These are phyloP conservation scores for Ectropis grisescens DNA, from an alignment of 1,140 invertebrate species.

Conservation along the genomic window DNA sequence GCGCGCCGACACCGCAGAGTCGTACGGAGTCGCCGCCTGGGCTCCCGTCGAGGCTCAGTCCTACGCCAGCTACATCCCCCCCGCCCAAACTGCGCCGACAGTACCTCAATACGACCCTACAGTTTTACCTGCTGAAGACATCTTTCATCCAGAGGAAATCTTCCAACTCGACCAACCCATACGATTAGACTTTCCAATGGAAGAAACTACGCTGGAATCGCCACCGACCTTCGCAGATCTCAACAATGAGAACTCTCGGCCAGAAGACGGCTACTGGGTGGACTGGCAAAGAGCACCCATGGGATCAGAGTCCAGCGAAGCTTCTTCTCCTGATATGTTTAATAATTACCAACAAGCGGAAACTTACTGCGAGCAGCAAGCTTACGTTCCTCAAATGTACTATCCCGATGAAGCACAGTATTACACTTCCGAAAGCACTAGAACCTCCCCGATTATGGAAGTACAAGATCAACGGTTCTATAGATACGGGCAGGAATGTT, in stretches of 20 bases:
- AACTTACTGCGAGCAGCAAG: slow-evolving; percentile 44
- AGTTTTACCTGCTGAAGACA: slow-evolving; percentile 72
- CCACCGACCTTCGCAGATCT: slow-evolving; percentile 80
- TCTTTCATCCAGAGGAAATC: slow-evolving; percentile 84
- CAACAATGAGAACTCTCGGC: slow-evolving; percentile 75
- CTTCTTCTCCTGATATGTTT: slow-evolving; percentile 65
- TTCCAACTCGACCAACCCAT: slow-evolving; percentile 83
- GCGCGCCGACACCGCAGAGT: slow-evolving; percentile 34
- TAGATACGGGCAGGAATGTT: slow-evolving; percentile 41
- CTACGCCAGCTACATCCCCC: slow-evolving; percentile 32
- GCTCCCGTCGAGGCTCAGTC: slow-evolving; percentile 30
- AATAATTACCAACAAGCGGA: slow-evolving; percentile 48
- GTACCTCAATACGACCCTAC: slow-evolving; percentile 41
- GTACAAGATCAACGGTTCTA: slow-evolving; percentile 45
- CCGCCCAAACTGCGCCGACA: slow-evolving; percentile 20
- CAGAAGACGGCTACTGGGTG: slow-evolving; percentile 66
- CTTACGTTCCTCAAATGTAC: slow-evolving; percentile 35
- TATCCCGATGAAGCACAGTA: slow-evolving; percentile 55
- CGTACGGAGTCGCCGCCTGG: slow-evolving; percentile 33
- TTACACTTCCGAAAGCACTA: slow-evolving; percentile 33
- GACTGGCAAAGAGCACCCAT: slow-evolving; percentile 55
- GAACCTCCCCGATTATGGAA: slow-evolving; percentile 39
- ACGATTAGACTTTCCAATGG: slow-evolving; percentile 72
- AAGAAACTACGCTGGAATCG: slow-evolving; percentile 69
- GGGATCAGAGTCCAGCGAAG: slow-evolving; percentile 67